Evolutionary conservation across 2,888 invertebrate genomes (phyloP), one percentile per base, ranked within the genome.

Genomic region (Ctenicera cuprea): DNA sequence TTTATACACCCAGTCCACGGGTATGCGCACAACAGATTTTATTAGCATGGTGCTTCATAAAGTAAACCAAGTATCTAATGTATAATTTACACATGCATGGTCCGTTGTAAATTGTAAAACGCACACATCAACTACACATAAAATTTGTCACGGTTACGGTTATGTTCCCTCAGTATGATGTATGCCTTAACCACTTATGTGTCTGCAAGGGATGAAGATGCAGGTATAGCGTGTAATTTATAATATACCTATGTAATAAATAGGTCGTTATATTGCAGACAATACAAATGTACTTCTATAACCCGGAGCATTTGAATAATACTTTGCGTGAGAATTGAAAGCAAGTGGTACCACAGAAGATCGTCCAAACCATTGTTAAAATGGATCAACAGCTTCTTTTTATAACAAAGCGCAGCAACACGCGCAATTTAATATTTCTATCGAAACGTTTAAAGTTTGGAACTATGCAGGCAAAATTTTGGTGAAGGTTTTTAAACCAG

Each of bases 71-170:
- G 5, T 14, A 30, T 11, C 30, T 57, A 33, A 57, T 57, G 9
- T 30, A 57, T 57, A 57, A 37, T 12, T 57, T 37, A 57, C n/a
- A 18, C 33, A 57, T 57, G 14, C 57, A 57, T 57, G 33, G 8
- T 14, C 8, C 20, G 38, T 59, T 59, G 38, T 59, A 59, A 59
- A 59, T 33, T n/a, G 38, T n/a, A 59, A n/a, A n/a, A 38, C 20
- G 59, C 16, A 59, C 59, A 59, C 59, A 59, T 59, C 59, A 59
- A 59, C 33, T 59, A 59, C 11, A 62, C 45, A 74, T 74, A 74
- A 74, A 74, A 74, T 74, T 74, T 74, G 74, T 74, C 71, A 74
- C 57, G 71, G 74, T 74, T 74, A 71, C 63, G 63, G 71, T 71
- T 74, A 62, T 66, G 52, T 62, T 66, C 61, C 62, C 74, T 67